Evolutionary conservation across 1,140 invertebrate species (phyloP), one percentile per base, ranked within the genome.

Genomic region (Euglossa dilemma): DNA sequence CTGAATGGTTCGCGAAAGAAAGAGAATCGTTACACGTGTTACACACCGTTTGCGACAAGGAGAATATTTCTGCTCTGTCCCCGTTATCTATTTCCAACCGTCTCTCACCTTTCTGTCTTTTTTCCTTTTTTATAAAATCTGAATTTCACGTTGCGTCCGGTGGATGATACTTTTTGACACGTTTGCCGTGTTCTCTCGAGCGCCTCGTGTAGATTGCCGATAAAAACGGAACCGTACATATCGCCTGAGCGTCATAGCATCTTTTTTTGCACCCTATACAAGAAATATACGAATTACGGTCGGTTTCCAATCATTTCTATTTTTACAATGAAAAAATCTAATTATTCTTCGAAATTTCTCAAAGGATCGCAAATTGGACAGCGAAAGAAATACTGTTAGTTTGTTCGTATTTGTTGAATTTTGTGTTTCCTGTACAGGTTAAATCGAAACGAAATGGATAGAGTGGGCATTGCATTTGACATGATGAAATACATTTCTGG

Each of bases 151-250:
- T 57, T 45, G 43, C 54, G 52, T 45, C 45, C 54, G 45, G 1
- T 54, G 43, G 23, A 50, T 67, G 64, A 70, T 74, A 83, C 43
- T 67, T 83, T 77, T 77, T 59, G 64, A 83, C 73, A 77, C 63
- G 56, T 69, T 77, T 45, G 11, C 25, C 23, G 47, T 25, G 11
- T 6, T 43, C n/a, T 61, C 47, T 20, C 4, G 54, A 36, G 25
- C 66, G 47, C 45, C 20, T 20, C 7, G 71, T 52, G 25, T 76
- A 45, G 25, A 69, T 82, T 82, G 67, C 45, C 61, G 72, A 57
- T 50, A 76, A 80, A 80, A 74, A 18, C 59, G 36, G 70, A 63
- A 64, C 16, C 59, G 18, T 66, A 54, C 66, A 50, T 43, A 64
- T 66, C 59, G 59, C 6, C 3, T 36, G 16, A 23, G 9, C 23